Evolutionary conservation across 2,113 vertebrate genomes (phyloP).

Genomic region (Oreocharis arfaki): DNA sequence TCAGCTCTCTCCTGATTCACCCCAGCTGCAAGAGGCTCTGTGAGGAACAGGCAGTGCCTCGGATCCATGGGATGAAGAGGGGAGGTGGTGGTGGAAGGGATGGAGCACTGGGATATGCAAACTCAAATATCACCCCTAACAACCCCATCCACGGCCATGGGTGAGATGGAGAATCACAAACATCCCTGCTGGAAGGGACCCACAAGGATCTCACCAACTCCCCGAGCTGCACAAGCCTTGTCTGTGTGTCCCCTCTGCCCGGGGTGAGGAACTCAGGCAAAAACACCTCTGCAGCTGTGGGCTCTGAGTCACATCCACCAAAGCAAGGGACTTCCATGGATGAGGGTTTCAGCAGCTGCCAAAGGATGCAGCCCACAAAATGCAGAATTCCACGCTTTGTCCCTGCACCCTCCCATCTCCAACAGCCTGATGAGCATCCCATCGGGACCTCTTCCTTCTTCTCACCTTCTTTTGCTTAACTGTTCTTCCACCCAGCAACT

Average conservation of each 20-base stretch:
- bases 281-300: neutral
- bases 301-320: neutral
- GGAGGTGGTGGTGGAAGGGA: neutral
- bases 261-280: neutral
- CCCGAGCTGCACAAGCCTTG: neutral
- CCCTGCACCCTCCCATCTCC: neutral
- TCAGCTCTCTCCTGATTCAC: neutral
- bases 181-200: neutral
- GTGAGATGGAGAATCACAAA: neutral
- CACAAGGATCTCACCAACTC: neutral
- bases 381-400: rapidly evolving
- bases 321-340: neutral
- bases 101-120: rapidly evolving
- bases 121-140: rapidly evolving
- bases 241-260: neutral
- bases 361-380: neutral
- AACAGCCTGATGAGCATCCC: neutral
- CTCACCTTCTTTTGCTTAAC: neutral
- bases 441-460: neutral
- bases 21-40: neutral
- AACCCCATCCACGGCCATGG: rapidly evolving
- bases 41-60: neutral
- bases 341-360: neutral
- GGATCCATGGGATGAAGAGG: rapidly evolving
- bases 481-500: neutral